phyloP scores from a whole-genome alignment of 2,113 vertebrate genomes.

The Nannospalax galili region DNA sequence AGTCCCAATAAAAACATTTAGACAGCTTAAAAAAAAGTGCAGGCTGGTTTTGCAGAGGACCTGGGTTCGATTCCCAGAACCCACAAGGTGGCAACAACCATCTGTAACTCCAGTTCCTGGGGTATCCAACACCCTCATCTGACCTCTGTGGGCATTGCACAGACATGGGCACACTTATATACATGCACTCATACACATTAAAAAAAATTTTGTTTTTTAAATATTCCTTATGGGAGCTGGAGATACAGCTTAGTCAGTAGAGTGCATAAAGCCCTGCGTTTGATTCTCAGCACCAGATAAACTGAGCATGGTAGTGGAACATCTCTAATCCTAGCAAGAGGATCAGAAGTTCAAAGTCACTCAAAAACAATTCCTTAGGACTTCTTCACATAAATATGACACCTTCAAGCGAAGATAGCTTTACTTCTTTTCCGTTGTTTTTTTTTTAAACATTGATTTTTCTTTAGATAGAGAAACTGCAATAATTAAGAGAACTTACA shows the following conservation, averaged over 20 bases:
- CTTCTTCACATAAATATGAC: neutral
- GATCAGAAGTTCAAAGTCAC: neutral
- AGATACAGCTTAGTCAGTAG: neutral
- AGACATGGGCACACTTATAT: no score
- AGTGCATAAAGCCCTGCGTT: neutral
- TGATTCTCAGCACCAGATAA: neutral
- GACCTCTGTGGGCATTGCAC: no score
- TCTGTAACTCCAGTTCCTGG: no score
- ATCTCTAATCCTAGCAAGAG: neutral
- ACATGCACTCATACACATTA: no score
- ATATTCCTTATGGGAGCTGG: no score
- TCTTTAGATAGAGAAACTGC: neutral
- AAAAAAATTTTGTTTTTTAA: no score
- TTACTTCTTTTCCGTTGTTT: slow-evolving; percentile 31
- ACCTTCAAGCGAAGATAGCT: neutral
- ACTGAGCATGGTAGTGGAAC: neutral
- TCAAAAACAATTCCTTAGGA: neutral
- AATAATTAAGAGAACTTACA: neutral
- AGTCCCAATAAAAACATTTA: slow-evolving; percentile 69
- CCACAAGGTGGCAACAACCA: no score
- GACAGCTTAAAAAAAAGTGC: no score
- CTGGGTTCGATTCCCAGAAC: no score
- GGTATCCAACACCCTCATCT: no score
- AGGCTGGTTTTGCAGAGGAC: no score
- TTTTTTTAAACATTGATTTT: slow-evolving; percentile 23